Base-by-base conservation (phyloP, 1,140 invertebrate genomes). In the Caerostris extrusa region DNA sequence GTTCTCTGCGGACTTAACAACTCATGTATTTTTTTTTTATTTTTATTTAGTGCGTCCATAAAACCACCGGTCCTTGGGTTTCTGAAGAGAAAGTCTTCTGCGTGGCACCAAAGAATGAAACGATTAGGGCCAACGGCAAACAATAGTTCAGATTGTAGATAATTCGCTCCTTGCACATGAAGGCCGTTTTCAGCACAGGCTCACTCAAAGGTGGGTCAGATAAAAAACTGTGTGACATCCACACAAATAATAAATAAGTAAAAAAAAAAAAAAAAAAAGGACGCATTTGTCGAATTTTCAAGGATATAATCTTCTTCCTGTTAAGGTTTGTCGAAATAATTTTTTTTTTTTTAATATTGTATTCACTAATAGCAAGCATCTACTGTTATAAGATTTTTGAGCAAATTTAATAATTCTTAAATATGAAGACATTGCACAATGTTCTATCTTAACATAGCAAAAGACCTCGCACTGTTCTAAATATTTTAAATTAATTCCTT, bases 101-200 rank as follows among this genome's bases (percentile, higher is more conserved):
- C 53, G 17, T 34, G 7, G 88, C 53, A 10, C n/a, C 61, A 57
- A 90, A 77, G 64, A 90, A 90, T 90, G 57, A 61, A 50, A 64
- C 88, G 88, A 90, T 90, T 90, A 90, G 55, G 88, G 88, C 14
- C 88, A 56, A 19, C 50, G 55, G 19, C 14, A 14, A 71, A 90
- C 88, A 90, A 90, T 90, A 55, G 88, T n/a, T 57, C 55, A 8
- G 67, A 90, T 57, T 71, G 64, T 77, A 69, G 57, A 69, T 90
- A 90, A 77, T 77, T 88, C 61, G 88, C 67, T 77, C 69, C 64
- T 69, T 90, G 88, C 88, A 58, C 88, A 90, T 90, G 88, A 90
- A 90, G 67, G 88, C 57, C 88, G 64, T 10, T 14, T 85, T n/a
- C 17, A 12, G 64, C 14, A 87, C 19, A 17, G 17, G 64, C 19